These are phyloP conservation scores for Zapornia atra DNA, from an alignment of 2,113 vertebrate species.

Conservation along the genomic window DNA sequence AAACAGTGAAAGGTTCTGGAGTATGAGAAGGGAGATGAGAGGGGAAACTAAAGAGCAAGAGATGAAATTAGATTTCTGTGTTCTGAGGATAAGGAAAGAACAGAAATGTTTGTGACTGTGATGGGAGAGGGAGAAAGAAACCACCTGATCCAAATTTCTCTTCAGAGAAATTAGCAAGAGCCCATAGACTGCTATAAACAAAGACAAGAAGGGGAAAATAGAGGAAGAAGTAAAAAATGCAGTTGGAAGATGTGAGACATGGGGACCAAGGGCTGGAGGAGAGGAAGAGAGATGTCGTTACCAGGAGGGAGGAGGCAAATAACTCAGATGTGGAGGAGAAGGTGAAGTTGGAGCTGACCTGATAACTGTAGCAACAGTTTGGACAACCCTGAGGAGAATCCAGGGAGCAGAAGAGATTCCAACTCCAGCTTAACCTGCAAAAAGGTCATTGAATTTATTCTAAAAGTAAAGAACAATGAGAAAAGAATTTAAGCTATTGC, in stretches of 20 bases:
- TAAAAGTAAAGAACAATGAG: neutral
- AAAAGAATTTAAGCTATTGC: neutral
- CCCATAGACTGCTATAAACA: neutral
- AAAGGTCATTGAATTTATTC: neutral
- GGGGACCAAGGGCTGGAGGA: neutral
- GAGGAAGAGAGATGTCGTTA: neutral
- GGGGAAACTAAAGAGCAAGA: neutral
- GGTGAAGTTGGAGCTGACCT: neutral
- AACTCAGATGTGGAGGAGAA: neutral
- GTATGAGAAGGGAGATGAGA: neutral
- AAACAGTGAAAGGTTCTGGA: neutral
- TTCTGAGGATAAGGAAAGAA: neutral
- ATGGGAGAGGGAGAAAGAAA: neutral
- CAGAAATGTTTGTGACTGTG: neutral
- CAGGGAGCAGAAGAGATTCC: neutral
- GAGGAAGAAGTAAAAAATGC: neutral
- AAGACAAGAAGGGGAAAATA: neutral
- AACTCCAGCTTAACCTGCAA: neutral
- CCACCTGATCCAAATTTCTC: neutral
- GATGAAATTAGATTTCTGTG: neutral
- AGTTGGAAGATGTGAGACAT: neutral
- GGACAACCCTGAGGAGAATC: neutral
- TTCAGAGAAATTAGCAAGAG: neutral
- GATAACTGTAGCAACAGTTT: neutral
- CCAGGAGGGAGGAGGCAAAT: neutral